Conservation (phyloP, 2,797 vertebrate species). For the Megalops cyprinoides region DNA sequence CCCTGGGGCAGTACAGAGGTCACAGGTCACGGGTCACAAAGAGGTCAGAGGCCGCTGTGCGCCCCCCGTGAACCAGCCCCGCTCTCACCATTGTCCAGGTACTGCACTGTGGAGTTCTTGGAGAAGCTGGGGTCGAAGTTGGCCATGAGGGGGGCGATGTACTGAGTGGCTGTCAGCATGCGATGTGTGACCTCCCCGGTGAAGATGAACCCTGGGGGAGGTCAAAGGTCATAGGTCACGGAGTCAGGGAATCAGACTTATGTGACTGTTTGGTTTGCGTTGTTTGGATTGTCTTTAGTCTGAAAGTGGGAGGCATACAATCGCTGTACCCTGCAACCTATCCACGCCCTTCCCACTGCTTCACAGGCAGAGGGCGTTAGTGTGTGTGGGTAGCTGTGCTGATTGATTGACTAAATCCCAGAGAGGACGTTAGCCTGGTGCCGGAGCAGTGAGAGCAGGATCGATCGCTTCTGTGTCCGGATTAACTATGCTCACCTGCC, state of each 20-base stretch:
- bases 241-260: conserved; percentile 10
- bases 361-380: neutral
- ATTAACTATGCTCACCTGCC: conserved; percentile 2
- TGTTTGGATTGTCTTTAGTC: no score
- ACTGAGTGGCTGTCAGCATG: conserved; percentile 96
- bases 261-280: no score
- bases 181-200: conserved; percentile 89
- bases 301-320: neutral
- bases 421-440: neutral
- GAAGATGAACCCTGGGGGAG: conserved; percentile 88
- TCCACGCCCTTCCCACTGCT: neutral
- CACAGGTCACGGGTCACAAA: conserved; percentile 10
- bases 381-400: neutral
- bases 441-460: neutral
- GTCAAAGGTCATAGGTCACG: conserved; percentile 39
- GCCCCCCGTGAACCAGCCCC: neutral
- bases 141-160: conserved; percentile 94
- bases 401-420: neutral
- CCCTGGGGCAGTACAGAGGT: conserved; percentile 72
- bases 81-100: conserved; percentile 88
- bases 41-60: conserved; percentile 22
- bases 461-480: conserved; percentile 10
- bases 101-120: conserved; percentile 86
- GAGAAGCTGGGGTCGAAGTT: conserved; percentile 97
- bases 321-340: neutral